Conservation (phyloP, 2,113 vertebrate genomes). For the Alectura lathami region DNA sequence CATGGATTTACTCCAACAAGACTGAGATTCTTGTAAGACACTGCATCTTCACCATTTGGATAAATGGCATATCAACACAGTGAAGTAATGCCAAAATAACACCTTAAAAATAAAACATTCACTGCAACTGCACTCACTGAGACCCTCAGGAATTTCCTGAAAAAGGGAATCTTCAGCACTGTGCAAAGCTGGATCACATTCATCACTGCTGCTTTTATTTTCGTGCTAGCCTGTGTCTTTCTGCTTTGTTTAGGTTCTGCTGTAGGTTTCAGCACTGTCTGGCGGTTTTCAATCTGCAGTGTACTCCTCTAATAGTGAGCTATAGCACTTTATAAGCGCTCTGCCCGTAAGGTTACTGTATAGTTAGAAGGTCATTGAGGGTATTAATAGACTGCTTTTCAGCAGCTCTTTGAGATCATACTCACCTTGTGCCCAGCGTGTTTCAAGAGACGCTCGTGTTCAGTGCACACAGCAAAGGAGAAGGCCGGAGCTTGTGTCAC, state of each 20-base stretch:
- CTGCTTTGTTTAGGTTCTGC: background rate
- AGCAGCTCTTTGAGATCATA: background rate
- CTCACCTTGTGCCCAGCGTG: background rate
- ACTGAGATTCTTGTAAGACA: background rate
- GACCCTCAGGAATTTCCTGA: background rate
- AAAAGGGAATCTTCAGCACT: background rate
- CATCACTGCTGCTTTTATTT: background rate
- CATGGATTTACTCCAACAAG: slow-evolving; percentile 28
- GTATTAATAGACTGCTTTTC: background rate
- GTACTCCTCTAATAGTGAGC: background rate
- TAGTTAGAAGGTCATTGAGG: background rate
- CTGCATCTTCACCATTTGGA: background rate
- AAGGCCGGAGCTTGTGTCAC: background rate
- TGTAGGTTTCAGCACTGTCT: background rate
- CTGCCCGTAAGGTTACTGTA: background rate
- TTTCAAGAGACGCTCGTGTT: background rate
- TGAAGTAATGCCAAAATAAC: slow-evolving; percentile 46
- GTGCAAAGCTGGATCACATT: background rate
- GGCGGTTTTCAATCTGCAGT: background rate
- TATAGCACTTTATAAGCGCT: background rate
- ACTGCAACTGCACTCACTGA: background rate
- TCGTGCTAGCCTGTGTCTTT: background rate
- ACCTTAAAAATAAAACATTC: slow-evolving; percentile 36
- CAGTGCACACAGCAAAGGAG: background rate
- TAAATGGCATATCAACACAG: slow-evolving; percentile 40